Base-by-base conservation (phyloP, 1,140 invertebrate genomes). In the Tigriopus japonicus region DNA sequence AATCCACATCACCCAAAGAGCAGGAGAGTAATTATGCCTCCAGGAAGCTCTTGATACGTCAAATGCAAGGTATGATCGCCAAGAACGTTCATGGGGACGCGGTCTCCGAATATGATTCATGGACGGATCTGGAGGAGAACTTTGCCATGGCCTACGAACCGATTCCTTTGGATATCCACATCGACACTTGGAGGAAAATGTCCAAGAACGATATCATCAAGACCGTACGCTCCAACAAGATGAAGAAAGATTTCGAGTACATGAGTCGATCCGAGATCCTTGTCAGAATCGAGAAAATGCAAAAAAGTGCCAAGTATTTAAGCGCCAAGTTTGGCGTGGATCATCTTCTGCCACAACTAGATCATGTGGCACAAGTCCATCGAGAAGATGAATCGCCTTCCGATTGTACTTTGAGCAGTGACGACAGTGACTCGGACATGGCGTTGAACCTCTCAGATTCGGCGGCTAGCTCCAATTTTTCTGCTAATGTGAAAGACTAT, bases 81-180 rank as follows among this genome's bases (percentile, higher is more conserved):
- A 52, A 58, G 23, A 15, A 65, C 14, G 52, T 54, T 17, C 49
- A 59, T 6, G n/a, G 19, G 2, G 51, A 35, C 9, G 42, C 42
- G 12, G 56, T 28, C 14, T 65, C 64, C 10, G 67, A 66, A 14
- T 65, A 62, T 40, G 68, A 69, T 51, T 69, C 68, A 5, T 69
- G 68, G 68, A 54, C 60, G 6, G 68, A 67, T 28, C 55, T 67
- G 10, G 68, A 69, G 53, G 66, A 69, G 59, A 68, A 66, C 43
- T 69, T 69, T 61, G 62, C 67, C 21, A 53, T 60, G 24, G 63
- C 67, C 9, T 69, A 68, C 55, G 67, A 69, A 59, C 68, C 68
- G 10, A 66, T 69, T 42, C 67, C 67, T 3, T 63, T 62, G 35
- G 19, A 56, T 15, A 59, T 67, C 14, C 52, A 45, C 15, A 65